Conservation (phyloP, 1,140 invertebrate species). For the Bombus difficillimus region DNA sequence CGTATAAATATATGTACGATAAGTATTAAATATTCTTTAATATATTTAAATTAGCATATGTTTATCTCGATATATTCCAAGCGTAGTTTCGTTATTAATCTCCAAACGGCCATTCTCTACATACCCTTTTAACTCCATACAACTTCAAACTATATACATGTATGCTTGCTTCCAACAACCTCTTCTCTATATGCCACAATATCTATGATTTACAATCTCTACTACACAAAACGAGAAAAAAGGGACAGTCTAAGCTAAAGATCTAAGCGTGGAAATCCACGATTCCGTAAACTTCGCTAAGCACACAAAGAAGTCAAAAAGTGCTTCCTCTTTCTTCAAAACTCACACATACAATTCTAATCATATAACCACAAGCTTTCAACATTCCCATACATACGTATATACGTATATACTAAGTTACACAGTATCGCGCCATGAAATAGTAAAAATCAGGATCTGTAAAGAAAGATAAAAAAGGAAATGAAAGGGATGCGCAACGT, state of each 20-base stretch:
- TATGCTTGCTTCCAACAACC: background rate
- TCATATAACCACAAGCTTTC: background rate
- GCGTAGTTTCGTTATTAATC: too few relatives aligned
- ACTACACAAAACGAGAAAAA: background rate
- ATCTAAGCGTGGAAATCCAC: background rate
- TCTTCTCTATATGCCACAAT: background rate
- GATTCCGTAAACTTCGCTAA: background rate
- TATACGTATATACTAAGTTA: background rate
- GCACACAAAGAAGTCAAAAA: slow-evolving; percentile 14
- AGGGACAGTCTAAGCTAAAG: background rate
- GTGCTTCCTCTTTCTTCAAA: background rate
- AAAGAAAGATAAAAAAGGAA: background rate
- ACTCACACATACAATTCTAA: background rate
- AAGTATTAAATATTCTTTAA: too few relatives aligned
- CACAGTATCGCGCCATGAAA: slow-evolving; percentile 12
- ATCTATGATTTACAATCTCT: slow-evolving; percentile 13
- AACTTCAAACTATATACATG: background rate
- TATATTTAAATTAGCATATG: too few relatives aligned
- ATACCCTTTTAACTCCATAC: too few relatives aligned
- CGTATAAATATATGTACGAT: too few relatives aligned
- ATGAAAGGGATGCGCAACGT: background rate
- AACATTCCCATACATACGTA: background rate
- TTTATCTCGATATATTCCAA: too few relatives aligned
- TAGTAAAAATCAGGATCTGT: slow-evolving; percentile 23
- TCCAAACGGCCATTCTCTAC: too few relatives aligned